Base-by-base conservation (phyloP, 2,888 invertebrate species). In the Macaria notata region DNA sequence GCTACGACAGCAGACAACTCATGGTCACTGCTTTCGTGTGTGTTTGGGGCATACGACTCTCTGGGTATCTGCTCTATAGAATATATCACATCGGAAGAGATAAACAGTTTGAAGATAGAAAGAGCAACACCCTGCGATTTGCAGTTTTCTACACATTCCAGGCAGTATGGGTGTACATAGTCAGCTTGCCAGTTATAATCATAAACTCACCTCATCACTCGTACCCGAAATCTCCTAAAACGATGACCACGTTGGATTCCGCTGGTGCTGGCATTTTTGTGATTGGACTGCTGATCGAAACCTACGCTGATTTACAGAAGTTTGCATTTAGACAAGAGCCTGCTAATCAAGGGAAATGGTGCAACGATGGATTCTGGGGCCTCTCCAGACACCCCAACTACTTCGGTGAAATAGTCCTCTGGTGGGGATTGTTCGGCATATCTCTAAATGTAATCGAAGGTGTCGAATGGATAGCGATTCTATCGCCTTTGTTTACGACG, bases 401-500 rank as follows among this genome's bases (percentile, higher is more conserved):
- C 80, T 98, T 98, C 79, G 98, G 98, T 0, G 98, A 98, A 88
- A 96, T 98, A 8, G 93, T 97, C 0, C 93, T 98, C 9, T 98
- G 98, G 98, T 96, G 98, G 96, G 98, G 98, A 3, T 95, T 98
- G 71, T 98, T 98, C 78, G 94, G 96, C 51, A 96, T 98, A 81
- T 96, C 97, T 0, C 83, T 97, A 39, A 97, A 97, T 78, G 96
- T 98, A 19, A 94, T 98, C 69, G 94, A 95, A 73, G 96, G 97
- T 19, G 90, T 94, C 38, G 97, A 98, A 88, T 98, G 97, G 96
- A 92, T 97, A 31, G 97, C 96, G 7, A 94, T 97, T 68, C 92
- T 97, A 69, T 97, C 97, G 9, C 98, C 98, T 4, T 88, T 98
- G 58, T 98, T 98, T 83, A 97, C 96, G 30, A 95, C 95, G 9